These are phyloP conservation scores for Thelohanellus kitauei DNA, from an alignment of 30 jellyfish, hydroid and myxozoan genomes.

Conservation along the genomic window DNA sequence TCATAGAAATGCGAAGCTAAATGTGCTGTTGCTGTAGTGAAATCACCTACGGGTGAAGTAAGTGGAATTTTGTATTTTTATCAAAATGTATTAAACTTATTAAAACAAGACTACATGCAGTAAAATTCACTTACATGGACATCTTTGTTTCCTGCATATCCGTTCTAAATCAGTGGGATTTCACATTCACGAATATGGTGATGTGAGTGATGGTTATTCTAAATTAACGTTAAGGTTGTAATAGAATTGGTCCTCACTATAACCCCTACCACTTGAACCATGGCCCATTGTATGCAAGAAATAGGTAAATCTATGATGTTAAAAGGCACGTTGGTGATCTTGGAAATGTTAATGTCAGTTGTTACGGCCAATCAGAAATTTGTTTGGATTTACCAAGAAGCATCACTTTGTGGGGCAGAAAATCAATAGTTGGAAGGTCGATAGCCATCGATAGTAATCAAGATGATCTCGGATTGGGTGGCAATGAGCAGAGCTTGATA, in stretches of 20 bases:
- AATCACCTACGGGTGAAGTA: too few species aligned
- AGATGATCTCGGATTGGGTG: slow-evolving; percentile 81
- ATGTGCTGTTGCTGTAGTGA: too few species aligned
- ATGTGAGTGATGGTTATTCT: slow-evolving; percentile 27
- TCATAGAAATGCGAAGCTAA: too few species aligned
- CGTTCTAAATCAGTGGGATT: too few species aligned
- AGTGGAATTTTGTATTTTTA: too few species aligned
- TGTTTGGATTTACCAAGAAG: too few species aligned
- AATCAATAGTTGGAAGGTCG: slow-evolving; percentile 52
- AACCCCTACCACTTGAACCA: slow-evolving; percentile 42
- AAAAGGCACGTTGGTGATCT: slow-evolving; percentile 92
- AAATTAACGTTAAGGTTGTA: too few species aligned
- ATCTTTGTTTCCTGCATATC: too few species aligned
- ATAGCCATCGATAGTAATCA: slow-evolving; percentile 20
- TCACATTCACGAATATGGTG: slow-evolving; percentile 75
- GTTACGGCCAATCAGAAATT: slow-evolving; percentile 21
- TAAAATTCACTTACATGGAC: too few species aligned
- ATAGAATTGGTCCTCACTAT: slow-evolving; percentile 54
- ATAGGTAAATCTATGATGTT: too few species aligned
- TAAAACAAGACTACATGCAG: too few species aligned
- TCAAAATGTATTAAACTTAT: too few species aligned
- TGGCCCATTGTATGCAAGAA: slow-evolving; percentile 58
- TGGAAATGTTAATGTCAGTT: slow-evolving; percentile 39
- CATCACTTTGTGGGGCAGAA: slow-evolving; percentile 25
- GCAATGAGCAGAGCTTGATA: slow-evolving; percentile 31